These are phyloP conservation scores for Kryptopterus vitreolus DNA, from an alignment of 2,797 vertebrate species.

Conservation along the genomic window DNA sequence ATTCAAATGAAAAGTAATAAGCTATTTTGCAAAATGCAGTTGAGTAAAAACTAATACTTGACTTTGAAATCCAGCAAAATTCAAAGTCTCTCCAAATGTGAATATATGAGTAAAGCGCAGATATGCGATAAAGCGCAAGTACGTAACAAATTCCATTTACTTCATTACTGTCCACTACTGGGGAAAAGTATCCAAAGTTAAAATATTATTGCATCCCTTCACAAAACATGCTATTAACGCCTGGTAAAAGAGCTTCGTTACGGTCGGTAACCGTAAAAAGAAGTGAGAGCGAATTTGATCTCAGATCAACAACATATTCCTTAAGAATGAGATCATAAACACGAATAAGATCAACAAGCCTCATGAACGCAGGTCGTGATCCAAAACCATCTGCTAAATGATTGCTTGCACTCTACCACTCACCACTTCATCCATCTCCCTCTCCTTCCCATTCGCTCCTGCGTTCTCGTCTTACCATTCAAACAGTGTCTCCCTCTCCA, in stretches of 20 bases:
- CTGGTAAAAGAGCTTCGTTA: not conserved
- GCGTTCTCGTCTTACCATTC: constrained; percentile 26
- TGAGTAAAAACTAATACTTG: too few relatives aligned
- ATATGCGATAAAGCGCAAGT: too few relatives aligned
- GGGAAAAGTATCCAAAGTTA: not conserved
- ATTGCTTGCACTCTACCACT: constrained; percentile 6
- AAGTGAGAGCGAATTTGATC: not conserved
- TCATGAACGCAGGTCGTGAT: not conserved
- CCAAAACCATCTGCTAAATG: constrained; percentile 19
- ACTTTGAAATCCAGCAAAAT: too few relatives aligned
- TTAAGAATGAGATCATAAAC: constrained; percentile 32
- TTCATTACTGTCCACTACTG: too few relatives aligned
- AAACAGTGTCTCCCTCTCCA: constrained; percentile 25
- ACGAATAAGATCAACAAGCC: constrained; percentile 13
- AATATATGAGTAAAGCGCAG: too few relatives aligned
- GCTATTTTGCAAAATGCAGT: too few relatives aligned
- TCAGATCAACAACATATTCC: constrained; percentile 5
- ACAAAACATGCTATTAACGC: not conserved
- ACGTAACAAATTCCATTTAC: too few relatives aligned
- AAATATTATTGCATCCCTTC: too few relatives aligned
- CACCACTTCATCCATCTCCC: constrained; percentile 21
- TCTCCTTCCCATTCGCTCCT: not conserved
- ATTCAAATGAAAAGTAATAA: too few relatives aligned
- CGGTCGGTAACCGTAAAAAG: not conserved
- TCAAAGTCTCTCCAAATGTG: too few relatives aligned